These are phyloP conservation scores for Pseudomugil tenellus DNA, from an alignment of 2,797 vertebrate species.

Conservation along the genomic window DNA sequence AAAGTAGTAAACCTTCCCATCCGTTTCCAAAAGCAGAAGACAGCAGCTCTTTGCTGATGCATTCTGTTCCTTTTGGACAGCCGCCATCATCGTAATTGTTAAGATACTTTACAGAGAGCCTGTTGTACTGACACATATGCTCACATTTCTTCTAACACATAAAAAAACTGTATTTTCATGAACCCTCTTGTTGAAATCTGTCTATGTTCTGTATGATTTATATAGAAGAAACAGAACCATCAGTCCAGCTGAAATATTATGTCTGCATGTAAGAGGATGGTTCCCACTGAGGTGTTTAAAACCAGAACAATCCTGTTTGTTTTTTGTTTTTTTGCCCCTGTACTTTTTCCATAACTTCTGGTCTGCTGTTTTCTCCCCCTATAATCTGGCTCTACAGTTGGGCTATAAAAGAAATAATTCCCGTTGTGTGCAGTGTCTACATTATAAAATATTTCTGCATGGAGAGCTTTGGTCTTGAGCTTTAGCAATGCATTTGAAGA, in stretches of 20 bases:
- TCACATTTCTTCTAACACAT: constrained; percentile 3
- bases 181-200: constrained; percentile 2
- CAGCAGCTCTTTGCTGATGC: constrained; percentile 29
- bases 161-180: constrained; percentile 2
- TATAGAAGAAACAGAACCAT: not conserved
- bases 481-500: constrained; percentile 5
- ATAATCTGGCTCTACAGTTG: constrained; percentile 35
- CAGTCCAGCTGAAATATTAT: constrained; percentile 12
- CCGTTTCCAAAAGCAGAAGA: constrained; percentile 52
- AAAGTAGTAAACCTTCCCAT: constrained; percentile 36
- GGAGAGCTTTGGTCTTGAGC: not conserved
- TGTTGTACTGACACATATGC: not conserved
- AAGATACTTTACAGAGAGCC: constrained; percentile 18
- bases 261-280: constrained; percentile 3
- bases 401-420: constrained; percentile 19
- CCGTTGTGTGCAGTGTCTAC: not conserved
- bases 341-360: constrained; percentile 41
- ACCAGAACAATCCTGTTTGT: constrained; percentile 17
- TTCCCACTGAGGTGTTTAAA: constrained; percentile 16
- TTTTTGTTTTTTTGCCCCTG: constrained; percentile 10
- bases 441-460: not conserved
- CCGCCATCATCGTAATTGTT: constrained; percentile 32
- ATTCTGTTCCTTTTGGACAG: constrained; percentile 31
- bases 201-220: not conserved
- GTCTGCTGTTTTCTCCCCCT: constrained; percentile 43